Base-by-base conservation (phyloP, 2,113 vertebrate species). In the Stomatorhinus ivindoensis region DNA sequence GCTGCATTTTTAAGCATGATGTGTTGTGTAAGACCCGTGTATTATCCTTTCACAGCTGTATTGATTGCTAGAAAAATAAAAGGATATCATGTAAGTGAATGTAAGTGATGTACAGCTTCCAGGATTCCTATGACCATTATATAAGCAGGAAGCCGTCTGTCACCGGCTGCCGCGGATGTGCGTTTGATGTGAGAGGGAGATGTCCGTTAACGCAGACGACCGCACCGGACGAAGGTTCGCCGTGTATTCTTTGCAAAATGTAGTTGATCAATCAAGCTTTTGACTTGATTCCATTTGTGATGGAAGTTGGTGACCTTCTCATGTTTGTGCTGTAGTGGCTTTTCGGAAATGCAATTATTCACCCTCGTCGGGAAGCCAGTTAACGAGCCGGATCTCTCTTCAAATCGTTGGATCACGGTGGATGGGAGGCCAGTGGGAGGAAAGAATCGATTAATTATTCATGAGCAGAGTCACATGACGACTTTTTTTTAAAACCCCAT, bases 401-500 rank as follows among this genome's bases (percentile, higher is more conserved):
- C 87, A 90, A 89, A 93, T 93, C 91, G 73, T 89, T n/a, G 39
- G 31, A 13, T 93, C 42, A 48, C n/a, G 35, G 83, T 44, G 82
- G 82, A 53, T 24, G 48, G n/a, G 84, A 15, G 69, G n/a, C 10
- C 27, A 51, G 47, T 35, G 69, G 46, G 73, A 46, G 48, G 69
- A 35, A 39, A 90, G 92, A 89, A 89, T 94, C 95, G 91, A 86
- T 87, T 86, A 93, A 93, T 93, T 95, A 94, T 95, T 95, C 92
- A 93, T 92, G 91, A 93, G 94, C 93, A 55, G 6, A 58, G 31
- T 89, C 87, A 90, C 89, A 94, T 91, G 90, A 91, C 53, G 93
- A 3, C 27, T 65, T 65, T 65, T 95, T 93, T 92, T 91, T 86
- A 90, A 88, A 88, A 15, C 31, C 42, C 88, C 46, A 15, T 58